These are phyloP conservation scores for Plagodis dolabraria DNA, from an alignment of 2,888 invertebrate genomes.

Conservation along the genomic window DNA sequence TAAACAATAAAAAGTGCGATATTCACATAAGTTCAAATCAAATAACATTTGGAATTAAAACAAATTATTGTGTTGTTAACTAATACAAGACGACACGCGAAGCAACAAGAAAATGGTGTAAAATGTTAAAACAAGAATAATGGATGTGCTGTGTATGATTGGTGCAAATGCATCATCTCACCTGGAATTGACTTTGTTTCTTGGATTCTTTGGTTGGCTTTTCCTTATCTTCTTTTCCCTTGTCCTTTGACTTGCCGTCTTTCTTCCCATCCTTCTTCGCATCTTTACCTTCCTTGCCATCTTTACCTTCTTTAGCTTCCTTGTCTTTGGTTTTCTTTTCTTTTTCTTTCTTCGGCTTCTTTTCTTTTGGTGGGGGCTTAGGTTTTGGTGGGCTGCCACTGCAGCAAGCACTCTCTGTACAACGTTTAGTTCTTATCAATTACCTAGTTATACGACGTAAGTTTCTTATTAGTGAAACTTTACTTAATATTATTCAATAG, in stretches of 20 bases:
- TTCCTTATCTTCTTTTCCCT: conserved; percentile 86
- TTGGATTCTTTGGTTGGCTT: conserved; percentile 85
- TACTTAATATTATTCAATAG: neutral
- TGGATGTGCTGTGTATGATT: conserved; percentile 76
- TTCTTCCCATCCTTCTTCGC: conserved; percentile 84
- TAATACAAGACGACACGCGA: conserved; percentile 73
- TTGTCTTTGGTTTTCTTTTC: conserved; percentile 87
- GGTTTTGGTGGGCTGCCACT: conserved; percentile 88
- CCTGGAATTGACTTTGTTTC: conserved; percentile 89
- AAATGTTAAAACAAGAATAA: conserved; percentile 65
- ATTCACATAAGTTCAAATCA: conserved; percentile 57
- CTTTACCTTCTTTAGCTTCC: conserved; percentile 80
- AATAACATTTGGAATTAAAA: conserved; percentile 56
- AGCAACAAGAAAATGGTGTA: conserved; percentile 58
- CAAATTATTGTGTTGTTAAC: conserved; percentile 62
- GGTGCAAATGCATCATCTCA: conserved; percentile 54
- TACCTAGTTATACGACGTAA: too few relatives aligned
- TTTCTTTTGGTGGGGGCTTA: conserved; percentile 87
- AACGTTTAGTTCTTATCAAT: conserved; percentile 5
- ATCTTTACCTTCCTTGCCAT: conserved; percentile 80
- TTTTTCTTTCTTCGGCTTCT: conserved; percentile 88
- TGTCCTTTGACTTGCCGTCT: conserved; percentile 83
- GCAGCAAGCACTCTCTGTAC: conserved; percentile 92
- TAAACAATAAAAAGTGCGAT: conserved; percentile 55
- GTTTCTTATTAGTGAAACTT: too few relatives aligned